Percentiles rank a stretch among this genome's conserved stretches.
Evolutionary conservation across 1,140 invertebrate genomes (phyloP).

Genomic region (Caligus rogercresseyi): DNA sequence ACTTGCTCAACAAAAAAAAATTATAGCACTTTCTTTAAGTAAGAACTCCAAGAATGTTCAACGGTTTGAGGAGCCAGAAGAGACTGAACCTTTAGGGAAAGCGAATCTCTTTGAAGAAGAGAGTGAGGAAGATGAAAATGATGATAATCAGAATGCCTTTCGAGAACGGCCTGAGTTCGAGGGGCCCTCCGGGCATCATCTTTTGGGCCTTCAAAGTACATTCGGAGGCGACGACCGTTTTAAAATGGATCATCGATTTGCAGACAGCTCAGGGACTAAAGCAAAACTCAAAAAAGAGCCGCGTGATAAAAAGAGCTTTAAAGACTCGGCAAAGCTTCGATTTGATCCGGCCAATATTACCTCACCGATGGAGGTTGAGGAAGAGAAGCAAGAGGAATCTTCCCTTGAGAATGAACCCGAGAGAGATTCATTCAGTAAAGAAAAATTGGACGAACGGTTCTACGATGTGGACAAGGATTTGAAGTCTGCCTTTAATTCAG

Average conservation of each 20-base stretch:
- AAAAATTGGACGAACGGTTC: not conserved
- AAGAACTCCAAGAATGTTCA: not conserved
- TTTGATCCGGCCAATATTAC: not conserved
- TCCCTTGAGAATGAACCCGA: not conserved
- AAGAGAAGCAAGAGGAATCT: not conserved
- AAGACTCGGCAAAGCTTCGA: not conserved
- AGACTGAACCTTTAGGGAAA: not conserved
- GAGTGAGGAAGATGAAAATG: not conserved
- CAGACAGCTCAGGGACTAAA: not conserved
- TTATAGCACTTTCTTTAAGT: not conserved
- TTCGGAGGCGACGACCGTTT: slow-evolving; percentile 3
- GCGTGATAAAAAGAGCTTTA: not conserved
- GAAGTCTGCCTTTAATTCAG: slow-evolving; percentile 1
- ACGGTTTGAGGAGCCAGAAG: not conserved
- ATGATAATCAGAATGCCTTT: not conserved
- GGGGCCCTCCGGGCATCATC: not conserved
- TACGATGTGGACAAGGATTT: not conserved
- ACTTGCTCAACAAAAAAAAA: not conserved
- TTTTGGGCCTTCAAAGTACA: not conserved
- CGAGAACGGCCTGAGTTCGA: not conserved
- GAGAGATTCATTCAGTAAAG: not conserved
- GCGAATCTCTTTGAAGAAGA: not conserved
- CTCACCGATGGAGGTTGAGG: not conserved
- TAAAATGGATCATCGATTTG: not conserved
- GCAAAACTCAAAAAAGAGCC: not conserved